phyloP scores from a whole-genome alignment of 2,888 invertebrate species.

The Pterostichus madidus region DNA sequence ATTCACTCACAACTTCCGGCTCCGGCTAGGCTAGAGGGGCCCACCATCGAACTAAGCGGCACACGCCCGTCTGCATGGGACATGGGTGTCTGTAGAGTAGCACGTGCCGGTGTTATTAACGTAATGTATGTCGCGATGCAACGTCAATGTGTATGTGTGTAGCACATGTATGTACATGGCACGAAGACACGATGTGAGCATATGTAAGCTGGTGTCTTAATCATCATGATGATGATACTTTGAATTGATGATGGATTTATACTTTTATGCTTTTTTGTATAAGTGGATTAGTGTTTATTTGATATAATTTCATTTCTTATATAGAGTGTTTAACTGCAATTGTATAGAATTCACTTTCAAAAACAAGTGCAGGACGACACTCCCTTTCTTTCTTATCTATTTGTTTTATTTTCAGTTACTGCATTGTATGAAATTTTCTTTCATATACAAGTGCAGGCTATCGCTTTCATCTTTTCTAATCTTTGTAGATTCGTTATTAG shows the following conservation, averaged over 20 bases:
- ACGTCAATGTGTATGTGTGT: not conserved
- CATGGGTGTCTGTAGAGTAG: not conserved
- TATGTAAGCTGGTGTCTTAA: not conserved
- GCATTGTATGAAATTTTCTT: no score
- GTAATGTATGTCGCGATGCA: not conserved
- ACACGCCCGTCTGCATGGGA: not conserved
- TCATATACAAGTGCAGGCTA: no score
- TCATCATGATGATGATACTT: not conserved
- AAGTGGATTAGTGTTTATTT: no score
- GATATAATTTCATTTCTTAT: no score
- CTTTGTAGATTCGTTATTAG: no score
- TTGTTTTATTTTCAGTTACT: no score
- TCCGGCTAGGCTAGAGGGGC: not conserved
- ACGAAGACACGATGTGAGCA: not conserved
- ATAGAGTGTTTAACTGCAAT: no score
- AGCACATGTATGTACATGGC: not conserved
- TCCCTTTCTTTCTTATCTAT: no score
- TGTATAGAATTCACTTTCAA: no score
- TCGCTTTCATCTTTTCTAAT: no score
- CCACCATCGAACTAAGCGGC: not conserved
- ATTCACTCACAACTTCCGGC: slow-evolving; percentile 5
- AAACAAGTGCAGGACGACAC: no score
- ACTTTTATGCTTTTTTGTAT: no score
- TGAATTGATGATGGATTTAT: not conserved
- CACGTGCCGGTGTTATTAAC: slow-evolving; percentile 14